Conservation (phyloP, 1,140 invertebrate species). For the Harlomillsia oculata region DNA sequence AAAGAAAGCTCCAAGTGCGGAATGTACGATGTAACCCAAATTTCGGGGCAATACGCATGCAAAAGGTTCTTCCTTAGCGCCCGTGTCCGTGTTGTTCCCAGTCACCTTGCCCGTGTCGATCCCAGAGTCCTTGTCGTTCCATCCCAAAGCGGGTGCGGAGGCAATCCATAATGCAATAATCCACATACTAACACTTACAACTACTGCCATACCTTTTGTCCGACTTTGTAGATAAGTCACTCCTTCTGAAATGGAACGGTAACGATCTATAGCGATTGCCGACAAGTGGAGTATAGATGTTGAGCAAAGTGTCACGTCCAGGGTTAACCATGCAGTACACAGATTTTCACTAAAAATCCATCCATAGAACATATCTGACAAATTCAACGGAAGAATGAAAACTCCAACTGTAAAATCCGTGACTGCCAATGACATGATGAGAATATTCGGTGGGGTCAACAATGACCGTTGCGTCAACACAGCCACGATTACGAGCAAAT, state of each 20-base stretch:
- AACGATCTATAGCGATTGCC: slow-evolving; percentile 48
- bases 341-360: slow-evolving; percentile 2
- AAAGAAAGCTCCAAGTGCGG: slow-evolving; percentile 20
- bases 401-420: slow-evolving; percentile 8
- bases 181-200: slow-evolving; percentile 52
- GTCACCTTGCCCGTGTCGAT: no score
- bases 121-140: slow-evolving; percentile 53
- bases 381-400: slow-evolving; percentile 9
- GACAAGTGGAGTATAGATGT: slow-evolving; percentile 81
- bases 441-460: slow-evolving; percentile 5
- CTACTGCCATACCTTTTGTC: slow-evolving; percentile 40
- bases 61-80: no score
- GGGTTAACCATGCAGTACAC: slow-evolving; percentile 5
- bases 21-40: slow-evolving; percentile 22
- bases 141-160: slow-evolving; percentile 73
- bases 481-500: slow-evolving; percentile 8
- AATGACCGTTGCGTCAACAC: slow-evolving; percentile 1
- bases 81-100: no score
- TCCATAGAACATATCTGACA: slow-evolving; percentile 29
- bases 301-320: slow-evolving; percentile 10
- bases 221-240: slow-evolving; percentile 48
- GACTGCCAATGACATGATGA: slow-evolving; percentile 6
- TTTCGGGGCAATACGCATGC: not conserved
- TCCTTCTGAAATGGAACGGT: slow-evolving; percentile 51
- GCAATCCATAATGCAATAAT: slow-evolving; percentile 72